Evolutionary conservation across 2,113 vertebrate genomes (phyloP), one percentile per base, ranked within the genome.

Genomic region (Epinephelus lanceolatus): DNA sequence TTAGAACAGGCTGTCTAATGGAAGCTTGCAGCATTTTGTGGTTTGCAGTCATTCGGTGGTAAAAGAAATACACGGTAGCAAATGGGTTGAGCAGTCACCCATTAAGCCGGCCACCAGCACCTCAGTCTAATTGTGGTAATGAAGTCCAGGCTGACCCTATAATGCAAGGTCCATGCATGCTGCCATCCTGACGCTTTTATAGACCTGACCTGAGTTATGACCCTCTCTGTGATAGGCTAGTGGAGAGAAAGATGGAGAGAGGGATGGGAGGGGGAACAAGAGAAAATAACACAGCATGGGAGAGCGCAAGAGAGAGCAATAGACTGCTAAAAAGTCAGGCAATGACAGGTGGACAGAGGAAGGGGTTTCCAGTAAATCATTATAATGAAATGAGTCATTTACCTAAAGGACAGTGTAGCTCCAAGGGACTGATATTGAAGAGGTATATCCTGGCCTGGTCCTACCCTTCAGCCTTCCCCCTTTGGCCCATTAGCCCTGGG

Each of bases 371-470:
- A 85, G 69, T 95, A 93, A 94, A 94, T 94, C 90, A 90, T 83
- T 85, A 71, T 91, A 91, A 94, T 91, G 87, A 92, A 94, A 92
- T 88, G 78, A 91, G 91, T 87, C 78, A 80, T 90, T 88, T 89
- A 84, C 61, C 73, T 88, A 83, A 85, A 85, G 81, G 84, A 88
- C 69, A 69, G 53, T 52, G 80, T 61, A 62, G 42, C 73, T 73
- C 87, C 71, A 60, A 80, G 71, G 62, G 69, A 65, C 45, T 71
- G 45, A 70, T 84, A 73, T 59, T 86, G 40, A 79, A 59, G 40
- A 75, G 70, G 62, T 76, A 21, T 45, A 53, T 59, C 49, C 59
- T 45, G 67, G 74, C 61, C 78, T 56, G 56, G 72, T 65, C 71
- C 42, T 76, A 74, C 76, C 84, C 79, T 87, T 81, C 68, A 88